phyloP scores from a whole-genome alignment of 1,140 invertebrate species.

The Goniozus legneri region DNA sequence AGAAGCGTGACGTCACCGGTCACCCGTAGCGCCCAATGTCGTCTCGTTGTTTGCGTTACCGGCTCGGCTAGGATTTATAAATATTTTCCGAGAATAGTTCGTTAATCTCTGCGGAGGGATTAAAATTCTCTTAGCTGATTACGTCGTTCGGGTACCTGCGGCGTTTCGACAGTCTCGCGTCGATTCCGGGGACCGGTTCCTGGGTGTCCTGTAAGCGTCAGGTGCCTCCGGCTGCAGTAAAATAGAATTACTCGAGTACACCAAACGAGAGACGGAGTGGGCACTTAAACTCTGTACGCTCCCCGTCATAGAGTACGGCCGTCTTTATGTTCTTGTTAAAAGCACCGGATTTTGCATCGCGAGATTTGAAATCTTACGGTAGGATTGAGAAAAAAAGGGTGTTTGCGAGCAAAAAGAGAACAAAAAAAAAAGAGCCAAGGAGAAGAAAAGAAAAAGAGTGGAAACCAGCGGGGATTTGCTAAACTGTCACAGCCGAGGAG shows the following conservation, averaged over 20 bases:
- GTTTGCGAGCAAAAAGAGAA: too few relatives aligned
- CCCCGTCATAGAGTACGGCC: too few relatives aligned
- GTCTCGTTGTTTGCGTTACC: conserved; percentile 5
- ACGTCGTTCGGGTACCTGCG: conserved; percentile 6
- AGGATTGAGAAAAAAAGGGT: neutral
- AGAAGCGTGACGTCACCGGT: conserved; percentile 22
- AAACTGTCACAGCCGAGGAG: too few relatives aligned
- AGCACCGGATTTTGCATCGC: conserved; percentile 13
- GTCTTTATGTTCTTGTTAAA: conserved; percentile 16
- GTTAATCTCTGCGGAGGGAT: neutral
- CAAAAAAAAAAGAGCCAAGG: too few relatives aligned
- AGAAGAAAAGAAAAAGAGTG: too few relatives aligned
- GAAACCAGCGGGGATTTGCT: too few relatives aligned
- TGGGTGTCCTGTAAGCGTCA: conserved; percentile 13
- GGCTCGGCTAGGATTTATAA: too few relatives aligned
- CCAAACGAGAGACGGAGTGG: neutral
- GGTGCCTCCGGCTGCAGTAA: conserved; percentile 19
- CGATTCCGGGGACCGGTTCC: conserved; percentile 13
- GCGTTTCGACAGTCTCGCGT: conserved; percentile 15
- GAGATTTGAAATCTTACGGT: conserved; percentile 11
- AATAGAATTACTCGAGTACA: conserved; percentile 19
- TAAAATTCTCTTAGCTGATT: conserved; percentile 11
- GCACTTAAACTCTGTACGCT: too few relatives aligned
- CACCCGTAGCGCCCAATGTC: neutral
- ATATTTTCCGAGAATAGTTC: conserved; percentile 6